Percentiles rank a stretch among this genome's conserved stretches.
Evolutionary conservation across 2,797 vertebrate species (phyloP).

Genomic region (Pagetopsis macropterus): DNA sequence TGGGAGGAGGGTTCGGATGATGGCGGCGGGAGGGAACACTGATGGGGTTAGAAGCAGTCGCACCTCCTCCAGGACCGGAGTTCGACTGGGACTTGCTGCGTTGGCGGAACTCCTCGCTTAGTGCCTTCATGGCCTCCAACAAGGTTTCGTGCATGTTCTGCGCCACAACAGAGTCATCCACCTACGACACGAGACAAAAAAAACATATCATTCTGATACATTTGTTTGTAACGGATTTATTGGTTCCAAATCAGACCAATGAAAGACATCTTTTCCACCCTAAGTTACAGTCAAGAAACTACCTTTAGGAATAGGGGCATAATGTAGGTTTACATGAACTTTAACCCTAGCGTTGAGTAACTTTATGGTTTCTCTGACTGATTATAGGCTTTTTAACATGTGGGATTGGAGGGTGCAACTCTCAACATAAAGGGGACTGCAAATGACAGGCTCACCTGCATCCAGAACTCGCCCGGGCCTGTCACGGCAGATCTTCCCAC

Average conservation of each 20-base stretch:
- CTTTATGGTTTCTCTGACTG: slow-evolving; percentile 20
- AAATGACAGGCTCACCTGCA: slow-evolving; percentile 78
- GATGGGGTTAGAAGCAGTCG: slow-evolving; percentile 86
- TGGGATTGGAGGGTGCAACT: slow-evolving; percentile 12
- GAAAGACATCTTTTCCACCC: background rate
- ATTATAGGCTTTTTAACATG: slow-evolving; percentile 27
- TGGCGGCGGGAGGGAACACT: slow-evolving; percentile 86
- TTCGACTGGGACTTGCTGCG: slow-evolving; percentile 86
- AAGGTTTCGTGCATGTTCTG: slow-evolving; percentile 93
- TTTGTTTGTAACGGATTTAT: background rate
- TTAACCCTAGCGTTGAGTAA: background rate
- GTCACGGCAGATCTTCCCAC: slow-evolving; percentile 86
- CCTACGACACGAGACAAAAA: slow-evolving; percentile 56
- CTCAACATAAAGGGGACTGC: slow-evolving; percentile 12
- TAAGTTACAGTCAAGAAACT: no score
- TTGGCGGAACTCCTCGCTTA: slow-evolving; percentile 89
- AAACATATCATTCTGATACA: background rate
- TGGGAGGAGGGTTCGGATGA: slow-evolving; percentile 83
- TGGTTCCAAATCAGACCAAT: background rate
- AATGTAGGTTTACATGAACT: slow-evolving; percentile 9
- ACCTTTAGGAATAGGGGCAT: background rate
- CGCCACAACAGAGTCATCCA: slow-evolving; percentile 86
- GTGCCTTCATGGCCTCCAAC: slow-evolving; percentile 89
- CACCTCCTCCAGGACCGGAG: slow-evolving; percentile 80
- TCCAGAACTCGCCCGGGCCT: slow-evolving; percentile 86